Percentiles rank a stretch among this genome's conserved stretches.
phyloP scores from a whole-genome alignment of 2,113 vertebrate genomes.

The Emydocephalus ijimae region DNA sequence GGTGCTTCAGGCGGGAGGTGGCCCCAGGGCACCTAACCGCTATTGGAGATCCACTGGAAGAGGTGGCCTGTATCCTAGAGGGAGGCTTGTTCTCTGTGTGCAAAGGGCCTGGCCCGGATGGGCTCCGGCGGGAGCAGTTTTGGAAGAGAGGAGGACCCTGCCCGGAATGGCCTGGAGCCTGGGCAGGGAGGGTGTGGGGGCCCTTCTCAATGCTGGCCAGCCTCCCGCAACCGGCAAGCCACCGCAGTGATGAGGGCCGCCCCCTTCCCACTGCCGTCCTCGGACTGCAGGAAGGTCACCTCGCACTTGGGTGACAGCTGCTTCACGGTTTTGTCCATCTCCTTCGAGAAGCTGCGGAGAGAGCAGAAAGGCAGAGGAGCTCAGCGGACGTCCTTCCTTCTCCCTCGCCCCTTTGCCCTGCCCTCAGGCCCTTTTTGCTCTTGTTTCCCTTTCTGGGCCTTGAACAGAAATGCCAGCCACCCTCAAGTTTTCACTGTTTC shows the following conservation, averaged over 20 bases:
- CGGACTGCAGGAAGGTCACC: constrained; percentile 88
- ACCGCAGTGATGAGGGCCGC: constrained; percentile 94
- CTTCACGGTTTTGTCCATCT: constrained; percentile 84
- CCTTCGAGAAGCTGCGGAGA: constrained; percentile 80
- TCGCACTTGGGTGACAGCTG: constrained; percentile 86
- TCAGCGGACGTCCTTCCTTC: background rate
- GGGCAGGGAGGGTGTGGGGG: background rate
- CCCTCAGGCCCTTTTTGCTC: background rate
- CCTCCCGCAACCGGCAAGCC: constrained; percentile 84
- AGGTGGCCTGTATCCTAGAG: background rate
- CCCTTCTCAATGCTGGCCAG: constrained; percentile 68
- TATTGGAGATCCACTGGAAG: background rate
- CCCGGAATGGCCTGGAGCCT: constrained; percentile 20
- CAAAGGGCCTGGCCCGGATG: background rate
- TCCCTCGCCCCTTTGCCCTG: too few species aligned
- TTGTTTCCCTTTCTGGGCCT: background rate
- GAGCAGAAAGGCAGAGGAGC: background rate
- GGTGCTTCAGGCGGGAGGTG: background rate
- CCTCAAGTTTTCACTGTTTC: background rate
- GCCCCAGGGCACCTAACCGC: background rate
- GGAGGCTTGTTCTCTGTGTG: background rate
- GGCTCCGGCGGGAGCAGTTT: constrained; percentile 5
- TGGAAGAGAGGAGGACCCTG: constrained; percentile 39
- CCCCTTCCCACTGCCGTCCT: constrained; percentile 95
- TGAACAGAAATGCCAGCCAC: background rate